phyloP scores from a whole-genome alignment of 2,113 vertebrate species.

The Cyanistes caeruleus region DNA sequence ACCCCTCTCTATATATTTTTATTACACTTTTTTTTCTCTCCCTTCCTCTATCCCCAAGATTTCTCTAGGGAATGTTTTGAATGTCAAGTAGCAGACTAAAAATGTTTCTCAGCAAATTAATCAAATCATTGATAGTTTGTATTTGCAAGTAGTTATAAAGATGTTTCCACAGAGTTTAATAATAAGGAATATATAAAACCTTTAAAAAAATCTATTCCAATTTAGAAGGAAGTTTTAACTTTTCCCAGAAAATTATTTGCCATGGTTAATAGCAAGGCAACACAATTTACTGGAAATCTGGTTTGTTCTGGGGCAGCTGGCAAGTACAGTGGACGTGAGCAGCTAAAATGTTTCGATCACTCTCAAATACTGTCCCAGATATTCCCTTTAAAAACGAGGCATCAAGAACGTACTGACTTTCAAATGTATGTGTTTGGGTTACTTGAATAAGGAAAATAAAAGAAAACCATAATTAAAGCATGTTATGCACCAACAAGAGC shows the following conservation, averaged over 20 bases:
- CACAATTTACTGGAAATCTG: not conserved
- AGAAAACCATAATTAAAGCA: not conserved
- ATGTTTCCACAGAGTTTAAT: not conserved
- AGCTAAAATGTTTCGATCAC: not conserved
- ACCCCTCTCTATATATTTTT: not conserved
- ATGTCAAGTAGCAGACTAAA: not conserved
- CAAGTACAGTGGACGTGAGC: fast-evolving
- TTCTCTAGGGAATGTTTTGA: not conserved
- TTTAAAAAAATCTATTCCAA: not conserved
- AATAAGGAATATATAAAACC: not conserved
- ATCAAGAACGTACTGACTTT: not conserved
- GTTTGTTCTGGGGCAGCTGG: not conserved
- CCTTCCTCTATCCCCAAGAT: not conserved
- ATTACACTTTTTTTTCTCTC: not conserved
- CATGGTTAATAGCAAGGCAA: not conserved
- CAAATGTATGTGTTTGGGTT: not conserved
- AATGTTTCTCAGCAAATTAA: not conserved
- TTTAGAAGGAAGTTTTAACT: not conserved
- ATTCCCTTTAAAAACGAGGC: not conserved
- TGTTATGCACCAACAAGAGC: not conserved
- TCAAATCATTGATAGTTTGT: not conserved
- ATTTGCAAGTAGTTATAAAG: not conserved
- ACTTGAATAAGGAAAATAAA: not conserved
- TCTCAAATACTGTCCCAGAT: not conserved
- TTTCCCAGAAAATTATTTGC: not conserved